These are phyloP conservation scores for Lithobates sylvaticus DNA, from an alignment of 2,797 vertebrate species.

Conservation along the genomic window DNA sequence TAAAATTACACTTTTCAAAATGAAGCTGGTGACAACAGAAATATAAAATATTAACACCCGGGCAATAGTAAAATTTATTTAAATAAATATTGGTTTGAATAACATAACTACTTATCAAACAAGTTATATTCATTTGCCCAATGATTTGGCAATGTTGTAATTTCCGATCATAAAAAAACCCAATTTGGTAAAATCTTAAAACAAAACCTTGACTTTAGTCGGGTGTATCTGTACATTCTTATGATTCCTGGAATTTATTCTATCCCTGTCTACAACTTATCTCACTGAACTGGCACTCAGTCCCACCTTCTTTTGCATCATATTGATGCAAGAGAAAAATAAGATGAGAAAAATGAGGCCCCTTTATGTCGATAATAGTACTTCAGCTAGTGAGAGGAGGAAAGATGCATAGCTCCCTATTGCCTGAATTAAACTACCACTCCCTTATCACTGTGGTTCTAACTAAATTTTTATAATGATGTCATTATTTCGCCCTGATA, in stretches of 20 bases:
- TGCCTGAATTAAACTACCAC: conserved; percentile 27
- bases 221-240: conserved; percentile 4
- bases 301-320: background rate
- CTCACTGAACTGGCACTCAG: conserved; percentile 2
- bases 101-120: too few species aligned
- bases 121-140: too few species aligned
- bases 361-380: background rate
- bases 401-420: conserved; percentile 5
- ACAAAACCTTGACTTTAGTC: too few species aligned
- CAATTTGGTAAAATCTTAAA: too few species aligned
- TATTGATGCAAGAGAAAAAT: background rate
- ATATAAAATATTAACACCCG: too few species aligned
- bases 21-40: too few species aligned
- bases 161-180: too few species aligned
- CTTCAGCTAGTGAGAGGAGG: background rate
- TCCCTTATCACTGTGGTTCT: conserved; percentile 28
- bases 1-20: too few species aligned
- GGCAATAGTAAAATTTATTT: too few species aligned
- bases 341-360: background rate
- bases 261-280: too few species aligned
- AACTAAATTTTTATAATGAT: conserved; percentile 32
- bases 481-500: conserved; percentile 58
- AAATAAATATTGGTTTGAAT: too few species aligned
- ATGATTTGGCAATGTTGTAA: too few species aligned
- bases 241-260: conserved; percentile 17